Conservation (phyloP, 2,797 vertebrate species). For the Austrolebias charrua region DNA sequence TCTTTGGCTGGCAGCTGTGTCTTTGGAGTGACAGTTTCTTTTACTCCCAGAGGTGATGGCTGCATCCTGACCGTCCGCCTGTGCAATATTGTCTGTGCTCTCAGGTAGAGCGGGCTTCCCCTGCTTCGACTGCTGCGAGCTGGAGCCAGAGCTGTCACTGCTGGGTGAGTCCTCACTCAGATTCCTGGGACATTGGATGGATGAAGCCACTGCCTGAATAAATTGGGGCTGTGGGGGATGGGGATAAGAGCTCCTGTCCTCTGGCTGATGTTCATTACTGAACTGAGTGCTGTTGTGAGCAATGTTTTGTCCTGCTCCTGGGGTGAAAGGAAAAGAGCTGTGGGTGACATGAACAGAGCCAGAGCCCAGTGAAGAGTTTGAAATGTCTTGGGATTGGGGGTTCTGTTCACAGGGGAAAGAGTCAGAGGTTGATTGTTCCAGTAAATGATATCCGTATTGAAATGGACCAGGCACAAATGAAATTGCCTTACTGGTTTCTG, state of each 20-base stretch:
- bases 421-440: conserved; percentile 81
- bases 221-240: conserved; percentile 76
- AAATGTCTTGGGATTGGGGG: conserved; percentile 78
- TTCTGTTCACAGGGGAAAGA: conserved; percentile 76
- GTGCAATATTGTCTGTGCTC: conserved; percentile 81
- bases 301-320: conserved; percentile 81
- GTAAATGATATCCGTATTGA: conserved; percentile 84
- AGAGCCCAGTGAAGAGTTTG: conserved; percentile 71
- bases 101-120: conserved; percentile 82
- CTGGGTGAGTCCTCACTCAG: conserved; percentile 78
- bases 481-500: conserved; percentile 78
- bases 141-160: conserved; percentile 81
- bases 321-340: conserved; percentile 80
- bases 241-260: conserved; percentile 77
- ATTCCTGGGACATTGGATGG: conserved; percentile 78
- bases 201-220: conserved; percentile 75
- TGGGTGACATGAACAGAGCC: conserved; percentile 77
- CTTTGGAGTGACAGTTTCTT: conserved; percentile 81
- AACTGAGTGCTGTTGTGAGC: conserved; percentile 73
- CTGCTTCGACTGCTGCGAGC: conserved; percentile 80
- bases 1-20: conserved; percentile 79
- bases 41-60: conserved; percentile 77
- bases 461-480: conserved; percentile 77
- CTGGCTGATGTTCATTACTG: conserved; percentile 71
- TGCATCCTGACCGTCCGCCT: conserved; percentile 78